Evolutionary conservation across 2,888 invertebrate species (phyloP), one percentile per base, ranked within the genome.

Genomic region (Dryobotodes eremita): DNA sequence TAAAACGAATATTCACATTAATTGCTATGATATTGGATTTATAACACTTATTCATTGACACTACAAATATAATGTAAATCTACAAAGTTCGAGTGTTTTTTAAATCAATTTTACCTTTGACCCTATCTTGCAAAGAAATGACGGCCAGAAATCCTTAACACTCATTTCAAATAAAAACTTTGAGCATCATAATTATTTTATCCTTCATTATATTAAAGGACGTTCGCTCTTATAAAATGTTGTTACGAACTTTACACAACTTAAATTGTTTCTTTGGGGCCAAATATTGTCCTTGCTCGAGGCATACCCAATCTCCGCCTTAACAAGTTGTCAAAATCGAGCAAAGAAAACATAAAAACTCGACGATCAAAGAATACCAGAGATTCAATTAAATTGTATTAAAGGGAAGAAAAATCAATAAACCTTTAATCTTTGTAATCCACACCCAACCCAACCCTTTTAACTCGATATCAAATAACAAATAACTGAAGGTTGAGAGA

Each of bases 361-460:
- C 78, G 26, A 74, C 13, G 46, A 61, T 78, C 71, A 82, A 78
- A 83, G 65, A 81, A 71, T 13, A 53, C 31, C 36, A 48, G 31
- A 48, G 36, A 48, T 57, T 57, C 42, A 79, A 83, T 86, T 75
- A 75, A 75, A 79, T 69, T 57, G 50, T 53, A 57, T 59, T 64
- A 77, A 68, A 42, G 31, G 31, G 20, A 61, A 57, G 66, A 61
- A 68, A 79, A 87, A 87, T 76, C 85, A 78, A 85, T 87, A 76
- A 69, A 87, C 65, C 59, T 75, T 61, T 59, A 77, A 84, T 81
- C 77, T 87, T 78, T 78, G 79, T 89, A 81, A 85, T 75, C 59
- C 64, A 80, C n/a, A 77, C 74, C 70, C 50, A 75, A 55, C 69
- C 77, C 77, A 75, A 55, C 69, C 77, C 77, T 66, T 83, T 72